These are phyloP conservation scores for Mormyrops attenuatus DNA, from an alignment of 2,797 vertebrate species.

Conservation along the genomic window DNA sequence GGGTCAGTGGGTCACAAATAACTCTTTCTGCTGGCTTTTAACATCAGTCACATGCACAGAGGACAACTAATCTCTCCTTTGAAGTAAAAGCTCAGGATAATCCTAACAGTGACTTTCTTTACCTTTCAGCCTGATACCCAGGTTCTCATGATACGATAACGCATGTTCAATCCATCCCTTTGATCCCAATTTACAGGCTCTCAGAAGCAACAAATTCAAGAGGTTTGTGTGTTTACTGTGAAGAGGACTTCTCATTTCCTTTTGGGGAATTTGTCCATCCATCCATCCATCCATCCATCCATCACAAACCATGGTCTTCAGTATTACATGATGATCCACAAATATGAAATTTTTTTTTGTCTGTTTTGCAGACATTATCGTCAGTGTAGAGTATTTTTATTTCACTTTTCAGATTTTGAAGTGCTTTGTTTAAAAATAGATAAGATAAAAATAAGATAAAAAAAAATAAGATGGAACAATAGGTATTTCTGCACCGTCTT, in stretches of 20 bases:
- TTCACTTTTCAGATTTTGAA: neutral
- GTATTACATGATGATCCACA: neutral
- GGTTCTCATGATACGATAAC: neutral
- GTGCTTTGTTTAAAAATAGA: neutral
- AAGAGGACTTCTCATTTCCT: neutral
- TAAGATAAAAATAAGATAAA: neutral
- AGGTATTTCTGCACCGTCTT: neutral
- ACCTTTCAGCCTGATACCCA: neutral
- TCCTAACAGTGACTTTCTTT: neutral
- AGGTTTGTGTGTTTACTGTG: neutral
- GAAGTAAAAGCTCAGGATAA: neutral
- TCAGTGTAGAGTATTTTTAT: neutral
- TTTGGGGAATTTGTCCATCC: neutral
- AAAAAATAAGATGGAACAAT: neutral
- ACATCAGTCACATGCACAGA: neutral
- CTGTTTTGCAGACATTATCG: neutral
- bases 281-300: neutral
- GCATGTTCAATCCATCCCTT: neutral
- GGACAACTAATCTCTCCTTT: conserved; percentile 11
- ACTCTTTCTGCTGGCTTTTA: neutral
- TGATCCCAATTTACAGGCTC: neutral
- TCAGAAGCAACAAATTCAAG: neutral
- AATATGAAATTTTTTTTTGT: neutral
- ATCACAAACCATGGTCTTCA: neutral
- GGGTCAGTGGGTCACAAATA: neutral